These are phyloP conservation scores for Clarias pachynema DNA, from an alignment of 2,797 vertebrate species.

Conservation along the genomic window DNA sequence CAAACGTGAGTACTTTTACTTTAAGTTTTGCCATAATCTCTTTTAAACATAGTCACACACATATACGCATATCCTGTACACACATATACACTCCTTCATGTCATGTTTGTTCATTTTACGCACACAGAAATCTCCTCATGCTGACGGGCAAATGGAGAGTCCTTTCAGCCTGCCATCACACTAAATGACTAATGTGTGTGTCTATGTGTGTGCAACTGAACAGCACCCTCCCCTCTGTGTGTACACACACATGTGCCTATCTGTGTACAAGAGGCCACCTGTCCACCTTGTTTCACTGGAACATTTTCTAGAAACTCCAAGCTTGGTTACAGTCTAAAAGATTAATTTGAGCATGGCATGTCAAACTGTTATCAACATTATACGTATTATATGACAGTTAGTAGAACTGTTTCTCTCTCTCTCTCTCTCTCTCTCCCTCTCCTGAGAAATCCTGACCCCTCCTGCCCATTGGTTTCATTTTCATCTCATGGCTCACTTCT, in stretches of 20 bases:
- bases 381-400: too few species aligned
- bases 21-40: not conserved
- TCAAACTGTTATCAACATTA: too few species aligned
- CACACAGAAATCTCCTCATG: constrained; percentile 18
- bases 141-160: constrained; percentile 8
- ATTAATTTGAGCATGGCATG: too few species aligned
- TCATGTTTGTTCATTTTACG: constrained; percentile 31
- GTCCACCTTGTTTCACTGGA: not conserved
- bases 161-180: constrained; percentile 17
- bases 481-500: too few species aligned
- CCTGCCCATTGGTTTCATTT: too few species aligned
- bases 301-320: not conserved
- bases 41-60: not conserved
- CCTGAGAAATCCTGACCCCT: too few species aligned
- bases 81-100: constrained; percentile 5
- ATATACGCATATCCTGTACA: not conserved
- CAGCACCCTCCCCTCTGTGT: not conserved
- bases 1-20: constrained; percentile 8
- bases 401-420: too few species aligned
- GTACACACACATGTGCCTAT: constrained; percentile 11
- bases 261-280: not conserved
- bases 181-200: constrained; percentile 22
- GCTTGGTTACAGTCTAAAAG: not conserved
- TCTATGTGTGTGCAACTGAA: not conserved
- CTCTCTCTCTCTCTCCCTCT: too few species aligned